Percentiles rank a stretch among this genome's conserved stretches.
Conservation (phyloP, 2,113 vertebrate species). For the Chaetops frenatus region DNA sequence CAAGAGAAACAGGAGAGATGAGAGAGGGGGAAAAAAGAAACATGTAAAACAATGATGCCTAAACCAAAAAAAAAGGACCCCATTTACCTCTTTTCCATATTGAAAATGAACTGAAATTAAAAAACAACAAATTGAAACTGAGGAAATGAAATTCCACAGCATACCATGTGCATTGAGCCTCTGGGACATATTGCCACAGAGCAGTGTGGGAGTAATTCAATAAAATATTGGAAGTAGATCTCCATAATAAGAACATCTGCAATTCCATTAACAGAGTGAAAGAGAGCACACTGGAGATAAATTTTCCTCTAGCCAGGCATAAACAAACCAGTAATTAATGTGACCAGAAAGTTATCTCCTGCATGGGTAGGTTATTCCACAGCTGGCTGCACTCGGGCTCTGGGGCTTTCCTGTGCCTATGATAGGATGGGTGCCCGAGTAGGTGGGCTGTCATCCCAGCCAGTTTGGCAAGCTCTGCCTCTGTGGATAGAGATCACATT, state of each 20-base stretch:
- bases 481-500: neutral
- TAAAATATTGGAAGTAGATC: slow-evolving; percentile 23
- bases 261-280: neutral
- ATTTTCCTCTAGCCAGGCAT: neutral
- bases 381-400: neutral
- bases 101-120: slow-evolving; percentile 38
- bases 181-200: slow-evolving; percentile 3
- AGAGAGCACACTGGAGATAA: neutral
- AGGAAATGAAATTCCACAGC: slow-evolving; percentile 40
- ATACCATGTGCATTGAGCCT: neutral
- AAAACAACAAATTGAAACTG: slow-evolving; percentile 32
- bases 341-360: neutral
- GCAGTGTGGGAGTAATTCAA: slow-evolving; percentile 18
- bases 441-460: slow-evolving; percentile 36
- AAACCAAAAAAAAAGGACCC: neutral
- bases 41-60: neutral
- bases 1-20: neutral
- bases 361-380: neutral
- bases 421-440: neutral
- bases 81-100: neutral
- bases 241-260: slow-evolving; percentile 1
- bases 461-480: neutral
- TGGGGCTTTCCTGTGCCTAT: neutral
- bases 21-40: neutral
- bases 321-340: neutral